Evolutionary conservation across 2,797 vertebrate species (phyloP), one percentile per base, ranked within the genome.

Genomic region (Halcyon leucocephala): DNA sequence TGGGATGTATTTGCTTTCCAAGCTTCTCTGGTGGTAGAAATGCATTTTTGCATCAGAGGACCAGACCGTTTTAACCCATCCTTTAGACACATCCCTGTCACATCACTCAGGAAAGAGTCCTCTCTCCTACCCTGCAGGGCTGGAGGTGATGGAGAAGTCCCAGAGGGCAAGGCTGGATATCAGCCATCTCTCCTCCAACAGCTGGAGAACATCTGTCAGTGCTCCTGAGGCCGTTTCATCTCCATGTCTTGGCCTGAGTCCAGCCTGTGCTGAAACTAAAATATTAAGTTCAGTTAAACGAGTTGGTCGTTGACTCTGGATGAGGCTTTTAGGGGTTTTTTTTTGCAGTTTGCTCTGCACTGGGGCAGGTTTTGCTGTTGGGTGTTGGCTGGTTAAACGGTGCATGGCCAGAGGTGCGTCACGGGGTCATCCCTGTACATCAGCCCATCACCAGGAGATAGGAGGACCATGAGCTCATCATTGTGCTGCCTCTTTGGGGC

Each of bases 161-260:
- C 1, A 0, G 42, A 25, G 39, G 28, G 7, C 0, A 6, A 61
- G 55, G 21, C 14, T 76, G 71, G 57, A n/a, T 57, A 29, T 66
- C 48, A 79, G 7, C 17, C 84, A 54, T 21, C 16, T 51, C 82
- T 77, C 19, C 58, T 82, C 60, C 2, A 1, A 39, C 74, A 94
- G 65, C 92, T 82, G 92, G 61, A 79, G 57, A 58, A 51, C 61
- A 70, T 74, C 61, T 5, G 0, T 33, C 74, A 35, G 46, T 6
- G 2, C 37, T 82, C 33, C 74, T 2, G 7, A 71, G 66, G 66
- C 86, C 48, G 14, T 42, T 73, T 31, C 94, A 73, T 61, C 70
- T 87, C 86, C 61, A 2, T 24, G 19, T 21, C 61, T 65, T 85
- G 92, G 79, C 92, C 37, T 3, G 5, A 51, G 10, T 39, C 74